A percentile compares a stretch with the other conserved stretches of the same genome.
Conservation (phyloP, 2,797 vertebrate species). For the Sciaenops ocellatus region DNA sequence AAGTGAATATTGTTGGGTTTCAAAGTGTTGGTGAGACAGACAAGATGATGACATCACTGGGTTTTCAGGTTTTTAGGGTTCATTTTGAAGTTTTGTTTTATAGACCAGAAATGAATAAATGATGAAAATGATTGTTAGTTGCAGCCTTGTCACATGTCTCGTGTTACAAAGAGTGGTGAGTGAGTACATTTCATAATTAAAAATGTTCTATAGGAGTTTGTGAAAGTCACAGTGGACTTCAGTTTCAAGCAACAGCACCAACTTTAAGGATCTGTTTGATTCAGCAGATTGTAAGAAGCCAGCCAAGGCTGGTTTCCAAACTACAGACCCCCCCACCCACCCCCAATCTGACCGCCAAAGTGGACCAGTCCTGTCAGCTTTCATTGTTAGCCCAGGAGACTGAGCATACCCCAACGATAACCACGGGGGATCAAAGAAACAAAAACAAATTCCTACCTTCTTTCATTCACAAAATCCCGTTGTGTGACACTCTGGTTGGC, state of each 20-base stretch:
- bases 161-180: not conserved
- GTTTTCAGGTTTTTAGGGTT: no score
- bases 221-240: not conserved
- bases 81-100: not conserved
- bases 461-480: conserved; percentile 75
- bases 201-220: not conserved
- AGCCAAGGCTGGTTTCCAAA: conserved; percentile 21
- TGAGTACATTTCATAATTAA: not conserved
- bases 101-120: not conserved
- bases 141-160: not conserved
- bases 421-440: conserved; percentile 42
- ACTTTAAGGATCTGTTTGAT: conserved; percentile 18
- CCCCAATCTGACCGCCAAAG: conserved; percentile 66
- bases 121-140: not conserved
- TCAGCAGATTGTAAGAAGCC: conserved; percentile 37
- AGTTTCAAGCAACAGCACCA: conserved; percentile 5
- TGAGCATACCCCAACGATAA: conserved; percentile 44
- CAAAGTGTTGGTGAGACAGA: not conserved
- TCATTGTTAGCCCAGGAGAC: conserved; percentile 78
- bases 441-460: conserved; percentile 80
- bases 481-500: conserved; percentile 12
- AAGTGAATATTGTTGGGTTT: not conserved
- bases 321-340: not conserved
- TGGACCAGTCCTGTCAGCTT: conserved; percentile 72
- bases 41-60: not conserved